These are phyloP conservation scores for Nasonia longicornis DNA, from an alignment of 1,140 invertebrate species.

Conservation along the genomic window DNA sequence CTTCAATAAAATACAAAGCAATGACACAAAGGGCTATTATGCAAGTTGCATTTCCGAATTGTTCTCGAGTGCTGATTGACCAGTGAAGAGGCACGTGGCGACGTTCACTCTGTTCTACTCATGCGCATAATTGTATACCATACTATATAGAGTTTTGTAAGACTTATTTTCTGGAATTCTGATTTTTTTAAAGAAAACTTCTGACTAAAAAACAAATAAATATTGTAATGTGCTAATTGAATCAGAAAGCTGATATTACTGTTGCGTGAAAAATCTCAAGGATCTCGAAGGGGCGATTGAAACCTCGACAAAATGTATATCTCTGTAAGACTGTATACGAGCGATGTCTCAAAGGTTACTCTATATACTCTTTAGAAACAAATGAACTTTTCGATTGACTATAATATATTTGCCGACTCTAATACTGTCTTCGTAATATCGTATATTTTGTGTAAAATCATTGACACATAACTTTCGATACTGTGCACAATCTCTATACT, in stretches of 20 bases:
- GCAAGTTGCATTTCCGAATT: neutral
- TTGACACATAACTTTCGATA: neutral
- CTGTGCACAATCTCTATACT: neutral
- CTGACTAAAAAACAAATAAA: neutral
- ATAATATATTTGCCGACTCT: neutral
- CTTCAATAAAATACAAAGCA: neutral
- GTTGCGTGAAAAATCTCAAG: neutral
- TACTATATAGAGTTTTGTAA: neutral
- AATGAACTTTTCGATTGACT: neutral
- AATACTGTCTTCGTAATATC: neutral
- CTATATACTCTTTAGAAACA: slow-evolving; percentile 19
- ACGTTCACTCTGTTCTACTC: neutral
- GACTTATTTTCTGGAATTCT: neutral
- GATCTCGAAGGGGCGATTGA: slow-evolving; percentile 3
- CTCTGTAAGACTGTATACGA: slow-evolving; percentile 32
- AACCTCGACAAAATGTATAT: neutral
- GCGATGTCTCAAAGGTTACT: slow-evolving; percentile 32
- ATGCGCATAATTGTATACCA: neutral
- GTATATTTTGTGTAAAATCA: slow-evolving; percentile 2
- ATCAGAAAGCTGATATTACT: neutral
- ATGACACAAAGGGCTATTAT: neutral
- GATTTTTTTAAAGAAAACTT: neutral
- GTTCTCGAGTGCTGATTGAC: neutral
- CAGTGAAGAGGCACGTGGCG: neutral
- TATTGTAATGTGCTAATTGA: neutral